Evolutionary conservation across 2,888 invertebrate genomes (phyloP).

Genomic region (Cryptophagus acutangulus): DNA sequence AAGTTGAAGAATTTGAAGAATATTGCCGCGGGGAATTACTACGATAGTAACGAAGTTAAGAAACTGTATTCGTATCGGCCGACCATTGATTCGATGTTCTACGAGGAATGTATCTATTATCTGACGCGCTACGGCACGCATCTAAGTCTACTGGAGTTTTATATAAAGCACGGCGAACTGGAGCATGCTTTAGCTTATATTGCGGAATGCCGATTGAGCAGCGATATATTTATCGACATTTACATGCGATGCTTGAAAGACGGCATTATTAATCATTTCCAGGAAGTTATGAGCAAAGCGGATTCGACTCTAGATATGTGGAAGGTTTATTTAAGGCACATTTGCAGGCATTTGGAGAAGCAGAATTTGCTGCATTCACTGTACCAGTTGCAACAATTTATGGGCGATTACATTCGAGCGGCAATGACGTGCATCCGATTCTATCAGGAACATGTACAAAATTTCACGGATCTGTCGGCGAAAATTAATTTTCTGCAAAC

Average conservation of each 20-base stretch:
- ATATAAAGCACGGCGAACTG: conserved; percentile 66
- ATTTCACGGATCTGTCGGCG: conserved; percentile 53
- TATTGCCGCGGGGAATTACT: conserved; percentile 44
- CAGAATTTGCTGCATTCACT: conserved; percentile 65
- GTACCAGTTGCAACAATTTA: conserved; percentile 67
- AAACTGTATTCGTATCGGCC: conserved; percentile 22
- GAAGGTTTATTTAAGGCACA: conserved; percentile 66
- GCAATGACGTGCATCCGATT: conserved; percentile 75
- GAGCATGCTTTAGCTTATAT: conserved; percentile 66
- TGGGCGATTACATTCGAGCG: conserved; percentile 70
- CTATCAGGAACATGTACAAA: conserved; percentile 59
- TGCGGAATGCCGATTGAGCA: conserved; percentile 61
- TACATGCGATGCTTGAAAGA: conserved; percentile 64
- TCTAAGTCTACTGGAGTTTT: conserved; percentile 68
- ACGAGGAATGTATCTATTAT: conserved; percentile 79
- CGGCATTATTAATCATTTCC: conserved; percentile 57
- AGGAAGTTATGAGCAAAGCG: conserved; percentile 60
- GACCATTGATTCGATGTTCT: conserved; percentile 54
- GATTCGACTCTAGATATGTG: conserved; percentile 65
- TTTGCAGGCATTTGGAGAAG: conserved; percentile 67
- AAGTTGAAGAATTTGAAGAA: conserved; percentile 48
- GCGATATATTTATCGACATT: conserved; percentile 70
- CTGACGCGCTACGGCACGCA: conserved; percentile 75
- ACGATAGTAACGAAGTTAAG: conserved; percentile 14
- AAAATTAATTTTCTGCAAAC: conserved; percentile 53